Conservation (phyloP, 37 sponge, comb jelly and placozoan species). For the Ianthella basta region DNA sequence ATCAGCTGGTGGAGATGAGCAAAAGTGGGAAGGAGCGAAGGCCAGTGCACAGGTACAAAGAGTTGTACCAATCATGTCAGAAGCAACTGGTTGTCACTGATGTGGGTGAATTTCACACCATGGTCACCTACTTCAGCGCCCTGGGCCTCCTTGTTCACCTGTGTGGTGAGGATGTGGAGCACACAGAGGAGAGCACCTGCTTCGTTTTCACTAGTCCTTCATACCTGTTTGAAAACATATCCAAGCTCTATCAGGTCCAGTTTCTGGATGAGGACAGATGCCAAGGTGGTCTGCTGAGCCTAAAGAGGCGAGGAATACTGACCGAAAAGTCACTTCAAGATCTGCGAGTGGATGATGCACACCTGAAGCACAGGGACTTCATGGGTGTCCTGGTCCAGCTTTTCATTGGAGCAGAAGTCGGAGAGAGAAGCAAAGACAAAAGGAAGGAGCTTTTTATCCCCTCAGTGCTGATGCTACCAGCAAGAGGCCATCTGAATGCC, state of each 20-base stretch:
- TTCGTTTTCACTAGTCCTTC: neutral
- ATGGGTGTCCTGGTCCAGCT: neutral
- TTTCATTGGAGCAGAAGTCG: conserved; percentile 1
- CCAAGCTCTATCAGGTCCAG: neutral
- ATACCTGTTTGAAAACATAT: neutral
- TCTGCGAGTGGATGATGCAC: neutral
- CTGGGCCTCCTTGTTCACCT: neutral
- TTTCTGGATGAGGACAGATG: neutral
- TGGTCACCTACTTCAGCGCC: neutral
- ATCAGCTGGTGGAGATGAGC: neutral
- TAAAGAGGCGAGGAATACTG: neutral
- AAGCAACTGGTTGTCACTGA: neutral
- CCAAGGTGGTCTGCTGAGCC: neutral
- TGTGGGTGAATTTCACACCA: neutral
- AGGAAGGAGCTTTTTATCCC: neutral
- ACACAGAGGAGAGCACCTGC: neutral
- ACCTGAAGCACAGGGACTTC: neutral
- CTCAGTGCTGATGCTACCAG: neutral
- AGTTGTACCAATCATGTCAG: neutral
- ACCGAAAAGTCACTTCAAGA: neutral
- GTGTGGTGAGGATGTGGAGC: neutral
- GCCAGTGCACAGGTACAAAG: neutral
- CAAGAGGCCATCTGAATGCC: neutral
- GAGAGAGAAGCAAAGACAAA: neutral
- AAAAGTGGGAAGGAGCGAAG: neutral